Evolutionary conservation across 2,113 vertebrate genomes (phyloP), one percentile per base, ranked within the genome.

Genomic region (Nibea albiflora): DNA sequence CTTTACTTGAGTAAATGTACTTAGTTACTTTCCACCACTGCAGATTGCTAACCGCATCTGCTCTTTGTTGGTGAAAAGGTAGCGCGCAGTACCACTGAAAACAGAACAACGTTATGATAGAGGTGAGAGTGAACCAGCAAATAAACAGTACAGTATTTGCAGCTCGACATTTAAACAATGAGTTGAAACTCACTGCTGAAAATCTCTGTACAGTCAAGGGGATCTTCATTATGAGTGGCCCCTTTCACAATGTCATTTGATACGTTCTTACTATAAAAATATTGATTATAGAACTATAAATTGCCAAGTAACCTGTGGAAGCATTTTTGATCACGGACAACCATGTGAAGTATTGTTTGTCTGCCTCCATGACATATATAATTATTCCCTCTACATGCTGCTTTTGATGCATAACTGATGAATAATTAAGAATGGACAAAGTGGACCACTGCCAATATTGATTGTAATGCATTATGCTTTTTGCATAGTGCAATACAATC

Each of bases 381-480:
- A 57, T 74, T 62, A 70, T 73, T 49, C 69, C 28, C 46, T 49
- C 47, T 47, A 28, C 62, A 19, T 56, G 46, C 63, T 80, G 50
- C 15, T 28, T 83, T 73, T 84, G 80, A 85, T 82, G 68, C 63
- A 42, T 28, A 63, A 66, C 72, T 85, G 63, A 81, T 85, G 31
- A 85, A 88, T 85, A 81, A 88, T 89, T 91, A 88, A 78, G 62
- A 74, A 60, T 76, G 70, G 64, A 78, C 68, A 88, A 85, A 81
- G 66, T 71, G 73, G 81, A 89, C 75, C 39, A 26, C 53, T 84
- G 80, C 76, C 77, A 90, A 35, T 69, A 81, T 73, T 81, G 80
- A 85, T 64, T 62, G 79, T 52, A 54, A 72, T 64, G 64, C 70
- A 75, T 78, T 62, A 78, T 82, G 61, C 31, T 44, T 70, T 73